These are phyloP conservation scores for Rhabdornis inornatus DNA, from an alignment of 2,113 vertebrate species.

Conservation along the genomic window DNA sequence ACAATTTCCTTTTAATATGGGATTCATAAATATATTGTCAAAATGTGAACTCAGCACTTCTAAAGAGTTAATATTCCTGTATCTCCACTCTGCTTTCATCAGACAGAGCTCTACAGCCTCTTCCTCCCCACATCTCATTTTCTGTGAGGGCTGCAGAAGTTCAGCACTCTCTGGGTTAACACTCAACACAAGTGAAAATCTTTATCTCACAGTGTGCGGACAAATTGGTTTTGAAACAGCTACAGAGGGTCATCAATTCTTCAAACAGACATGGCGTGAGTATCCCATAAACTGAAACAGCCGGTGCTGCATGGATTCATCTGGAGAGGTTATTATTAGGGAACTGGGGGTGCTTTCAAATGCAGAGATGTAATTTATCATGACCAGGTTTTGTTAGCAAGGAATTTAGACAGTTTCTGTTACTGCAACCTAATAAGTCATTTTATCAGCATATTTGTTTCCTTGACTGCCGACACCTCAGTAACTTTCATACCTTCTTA, in stretches of 20 bases:
- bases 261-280: constrained; percentile 1
- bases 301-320: neutral
- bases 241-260: constrained; percentile 28
- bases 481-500: neutral
- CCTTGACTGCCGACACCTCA: neutral
- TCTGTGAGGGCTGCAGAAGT: neutral
- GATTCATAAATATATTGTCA: neutral
- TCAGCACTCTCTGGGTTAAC: constrained; percentile 6
- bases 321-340: constrained; percentile 32
- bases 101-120: neutral
- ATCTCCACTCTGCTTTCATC: neutral
- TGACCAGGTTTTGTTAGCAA: constrained; percentile 17
- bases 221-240: constrained; percentile 44
- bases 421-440: constrained; percentile 1
- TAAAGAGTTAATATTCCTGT: neutral
- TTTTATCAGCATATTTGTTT: constrained; percentile 44
- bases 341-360: constrained; percentile 16
- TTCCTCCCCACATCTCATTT: neutral
- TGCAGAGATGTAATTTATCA: constrained; percentile 25
- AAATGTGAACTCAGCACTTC: neutral
- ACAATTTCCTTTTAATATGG: neutral
- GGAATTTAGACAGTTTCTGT: constrained; percentile 29
- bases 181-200: constrained; percentile 9
- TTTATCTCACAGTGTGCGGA: constrained; percentile 36
- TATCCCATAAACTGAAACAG: constrained; percentile 11